Evolutionary conservation across 2,113 vertebrate species (phyloP).

Genomic region (Orycteropus afer): DNA sequence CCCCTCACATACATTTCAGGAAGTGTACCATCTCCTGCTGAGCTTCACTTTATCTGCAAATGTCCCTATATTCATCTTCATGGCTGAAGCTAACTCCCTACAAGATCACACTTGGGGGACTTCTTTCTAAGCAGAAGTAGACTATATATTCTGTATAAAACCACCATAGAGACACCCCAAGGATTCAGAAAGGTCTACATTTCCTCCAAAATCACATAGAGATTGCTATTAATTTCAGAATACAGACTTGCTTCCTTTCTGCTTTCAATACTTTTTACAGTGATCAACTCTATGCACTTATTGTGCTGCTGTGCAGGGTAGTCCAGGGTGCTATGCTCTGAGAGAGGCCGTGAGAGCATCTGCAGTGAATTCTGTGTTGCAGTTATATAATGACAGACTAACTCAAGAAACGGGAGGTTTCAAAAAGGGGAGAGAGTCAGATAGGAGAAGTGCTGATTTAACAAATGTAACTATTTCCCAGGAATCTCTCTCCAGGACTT

Average conservation of each 20-base stretch:
- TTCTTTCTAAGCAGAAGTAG: constrained; percentile 23
- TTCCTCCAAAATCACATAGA: constrained; percentile 25
- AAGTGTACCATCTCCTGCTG: constrained; percentile 35
- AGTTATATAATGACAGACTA: constrained; percentile 67
- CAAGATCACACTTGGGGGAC: constrained; percentile 7
- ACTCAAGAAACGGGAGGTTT: not conserved
- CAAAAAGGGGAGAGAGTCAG: not conserved
- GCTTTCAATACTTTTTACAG: not conserved
- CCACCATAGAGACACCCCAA: constrained; percentile 4
- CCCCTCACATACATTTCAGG: constrained; percentile 2
- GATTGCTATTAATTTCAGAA: constrained; percentile 31
- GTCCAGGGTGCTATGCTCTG: not conserved
- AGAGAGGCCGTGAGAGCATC: not conserved
- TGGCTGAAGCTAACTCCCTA: constrained; percentile 17
- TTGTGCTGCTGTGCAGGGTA: not conserved
- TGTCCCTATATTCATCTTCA: constrained; percentile 30
- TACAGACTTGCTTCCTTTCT: constrained; percentile 52
- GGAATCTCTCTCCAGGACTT: not conserved
- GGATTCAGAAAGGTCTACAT: constrained; percentile 27
- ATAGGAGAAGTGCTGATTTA: not conserved
- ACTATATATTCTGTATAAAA: constrained; percentile 40
- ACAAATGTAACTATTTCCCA: constrained; percentile 45
- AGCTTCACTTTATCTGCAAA: constrained; percentile 38
- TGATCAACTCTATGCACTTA: not conserved
- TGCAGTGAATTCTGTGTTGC: not conserved